These are phyloP conservation scores for Cacatua alba DNA, from an alignment of 2,113 vertebrate genomes.

Conservation along the genomic window DNA sequence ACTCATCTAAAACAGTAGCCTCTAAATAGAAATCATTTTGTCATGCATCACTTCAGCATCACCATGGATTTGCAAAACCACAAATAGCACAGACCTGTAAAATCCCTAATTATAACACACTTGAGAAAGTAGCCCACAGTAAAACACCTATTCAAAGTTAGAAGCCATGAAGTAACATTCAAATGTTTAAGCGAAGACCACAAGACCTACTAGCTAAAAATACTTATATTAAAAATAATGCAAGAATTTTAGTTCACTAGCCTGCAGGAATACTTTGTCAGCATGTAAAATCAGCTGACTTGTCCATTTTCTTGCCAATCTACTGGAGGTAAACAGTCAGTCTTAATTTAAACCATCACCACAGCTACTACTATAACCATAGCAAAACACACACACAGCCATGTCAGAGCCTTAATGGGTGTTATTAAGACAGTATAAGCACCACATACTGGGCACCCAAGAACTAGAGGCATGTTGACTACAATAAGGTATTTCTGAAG, in stretches of 20 bases:
- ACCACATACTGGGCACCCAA: background rate
- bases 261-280: background rate
- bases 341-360: background rate
- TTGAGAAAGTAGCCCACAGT: background rate
- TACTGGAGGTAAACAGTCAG: too few relatives aligned
- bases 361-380: background rate
- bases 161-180: background rate
- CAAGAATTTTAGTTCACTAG: background rate
- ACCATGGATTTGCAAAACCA: background rate
- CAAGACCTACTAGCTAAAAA: background rate
- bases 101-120: background rate
- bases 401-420: background rate
- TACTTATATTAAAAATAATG: background rate
- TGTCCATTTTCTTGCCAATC: too few relatives aligned
- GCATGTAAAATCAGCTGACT: background rate
- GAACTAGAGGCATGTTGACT: background rate
- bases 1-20: background rate
- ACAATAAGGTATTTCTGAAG: background rate
- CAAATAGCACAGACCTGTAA: background rate
- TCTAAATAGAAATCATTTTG: background rate
- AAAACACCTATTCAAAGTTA: background rate
- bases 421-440: background rate
- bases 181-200: background rate
- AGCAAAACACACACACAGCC: background rate
- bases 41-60: background rate